phyloP scores from a whole-genome alignment of 37 sponge, comb jelly and placozoan species.

The Agelas oroides region DNA sequence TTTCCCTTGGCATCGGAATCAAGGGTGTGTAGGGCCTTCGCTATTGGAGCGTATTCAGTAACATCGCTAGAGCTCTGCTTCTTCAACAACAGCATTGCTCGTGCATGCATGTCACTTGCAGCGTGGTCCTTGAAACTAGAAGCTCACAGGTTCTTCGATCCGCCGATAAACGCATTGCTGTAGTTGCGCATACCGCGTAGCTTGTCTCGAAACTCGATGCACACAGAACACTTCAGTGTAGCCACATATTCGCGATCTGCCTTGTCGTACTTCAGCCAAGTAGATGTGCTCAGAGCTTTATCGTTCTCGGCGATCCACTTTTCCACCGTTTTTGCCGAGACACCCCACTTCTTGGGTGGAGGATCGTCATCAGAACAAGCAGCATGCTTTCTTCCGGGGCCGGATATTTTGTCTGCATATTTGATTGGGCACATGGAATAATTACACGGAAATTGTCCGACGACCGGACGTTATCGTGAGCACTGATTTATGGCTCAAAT shows the following conservation, averaged over 20 bases:
- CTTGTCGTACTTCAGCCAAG: constrained; percentile 40
- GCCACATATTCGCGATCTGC: constrained; percentile 26
- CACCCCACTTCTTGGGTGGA: constrained; percentile 19
- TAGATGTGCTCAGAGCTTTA: constrained; percentile 33
- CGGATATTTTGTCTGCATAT: too few species aligned
- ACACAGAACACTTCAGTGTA: constrained; percentile 34
- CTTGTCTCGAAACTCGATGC: constrained; percentile 24
- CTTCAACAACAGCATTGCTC: constrained; percentile 39
- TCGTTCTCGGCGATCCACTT: constrained; percentile 42
- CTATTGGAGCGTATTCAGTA: constrained; percentile 33
- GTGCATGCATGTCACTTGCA: constrained; percentile 23
- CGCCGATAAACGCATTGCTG: constrained; percentile 55
- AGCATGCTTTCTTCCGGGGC: too few species aligned
- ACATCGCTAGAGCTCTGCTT: background rate
- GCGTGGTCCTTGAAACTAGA: constrained; percentile 40
- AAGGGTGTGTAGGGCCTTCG: background rate
- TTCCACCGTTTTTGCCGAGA: constrained; percentile 30
- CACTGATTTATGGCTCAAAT: too few species aligned
- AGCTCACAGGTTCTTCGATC: constrained; percentile 31
- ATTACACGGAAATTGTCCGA: too few species aligned
- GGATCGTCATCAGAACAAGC: too few species aligned
- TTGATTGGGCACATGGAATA: too few species aligned
- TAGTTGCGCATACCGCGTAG: constrained; percentile 23
- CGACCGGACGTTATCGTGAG: too few species aligned
- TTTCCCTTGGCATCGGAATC: background rate